Evolutionary conservation across 2,888 invertebrate species (phyloP).

Genomic region (Nipponacmea schrenckii): DNA sequence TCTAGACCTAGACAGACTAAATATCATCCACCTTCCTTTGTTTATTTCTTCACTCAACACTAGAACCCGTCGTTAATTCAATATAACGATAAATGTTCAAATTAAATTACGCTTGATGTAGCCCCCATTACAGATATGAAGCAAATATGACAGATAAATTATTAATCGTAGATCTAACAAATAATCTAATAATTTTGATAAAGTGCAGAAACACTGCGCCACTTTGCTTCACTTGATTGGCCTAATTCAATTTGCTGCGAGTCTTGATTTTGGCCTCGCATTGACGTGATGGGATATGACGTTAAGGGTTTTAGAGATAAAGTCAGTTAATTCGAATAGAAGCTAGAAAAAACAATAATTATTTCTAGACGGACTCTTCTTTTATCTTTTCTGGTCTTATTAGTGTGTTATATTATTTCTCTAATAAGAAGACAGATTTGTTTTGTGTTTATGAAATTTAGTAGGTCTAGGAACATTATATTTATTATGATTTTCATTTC

Average conservation of each 20-base stretch:
- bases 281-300: not conserved
- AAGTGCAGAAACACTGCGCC: conserved; percentile 33
- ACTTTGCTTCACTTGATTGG: conserved; percentile 27
- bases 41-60: not conserved
- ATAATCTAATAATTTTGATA: conserved; percentile 43
- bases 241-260: conserved; percentile 36
- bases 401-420: too few relatives aligned
- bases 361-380: too few relatives aligned
- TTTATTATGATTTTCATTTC: too few relatives aligned
- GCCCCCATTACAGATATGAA: conserved; percentile 50
- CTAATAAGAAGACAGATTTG: too few relatives aligned
- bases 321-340: not conserved
- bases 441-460: too few relatives aligned
- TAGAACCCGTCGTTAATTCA: conserved; percentile 40
- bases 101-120: conserved; percentile 42
- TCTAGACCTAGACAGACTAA: too few relatives aligned
- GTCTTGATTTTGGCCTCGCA: conserved; percentile 3
- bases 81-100: conserved; percentile 45
- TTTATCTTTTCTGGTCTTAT: too few relatives aligned
- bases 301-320: not conserved
- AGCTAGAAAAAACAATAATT: too few relatives aligned
- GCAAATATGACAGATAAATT: conserved; percentile 51
- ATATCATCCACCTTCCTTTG: too few relatives aligned
- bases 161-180: conserved; percentile 44
- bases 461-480: too few relatives aligned